Conservation (phyloP, 1,140 invertebrate genomes). For the Tetraneura akinire region DNA sequence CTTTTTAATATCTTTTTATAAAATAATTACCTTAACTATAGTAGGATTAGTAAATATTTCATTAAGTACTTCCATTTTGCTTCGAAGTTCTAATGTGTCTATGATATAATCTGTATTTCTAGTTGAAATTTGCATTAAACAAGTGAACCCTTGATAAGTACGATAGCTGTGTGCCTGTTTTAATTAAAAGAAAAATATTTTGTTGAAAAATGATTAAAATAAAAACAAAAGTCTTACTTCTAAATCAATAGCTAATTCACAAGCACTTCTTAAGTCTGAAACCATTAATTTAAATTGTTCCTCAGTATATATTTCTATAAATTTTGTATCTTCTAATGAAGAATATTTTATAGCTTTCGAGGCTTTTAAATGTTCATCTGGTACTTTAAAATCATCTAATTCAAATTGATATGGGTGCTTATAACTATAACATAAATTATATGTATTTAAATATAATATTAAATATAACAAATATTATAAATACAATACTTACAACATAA, state of each 20-base stretch:
- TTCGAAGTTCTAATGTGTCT: slow-evolving; percentile 81
- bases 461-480: not conserved
- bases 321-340: slow-evolving; percentile 66
- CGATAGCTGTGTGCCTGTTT: slow-evolving; percentile 78
- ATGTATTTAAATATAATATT: not conserved
- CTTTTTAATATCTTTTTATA: not conserved
- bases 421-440: slow-evolving; percentile 62
- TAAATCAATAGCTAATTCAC: slow-evolving; percentile 83
- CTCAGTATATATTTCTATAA: slow-evolving; percentile 70
- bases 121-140: slow-evolving; percentile 94
- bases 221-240: slow-evolving; percentile 62
- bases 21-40: slow-evolving; percentile 77
- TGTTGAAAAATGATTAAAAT: not conserved
- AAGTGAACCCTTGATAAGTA: slow-evolving; percentile 83
- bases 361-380: slow-evolving; percentile 61
- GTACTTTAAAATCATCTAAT: slow-evolving; percentile 70
- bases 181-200: not conserved
- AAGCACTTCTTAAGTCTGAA: slow-evolving; percentile 66
- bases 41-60: slow-evolving; percentile 88
- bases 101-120: slow-evolving; percentile 84
- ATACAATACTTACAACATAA: slow-evolving; percentile 55
- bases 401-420: slow-evolving; percentile 90
- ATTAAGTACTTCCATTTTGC: slow-evolving; percentile 83
- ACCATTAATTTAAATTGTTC: slow-evolving; percentile 69
- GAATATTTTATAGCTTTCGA: slow-evolving; percentile 60